A percentile compares a stretch with the other conserved stretches of the same genome.
Evolutionary conservation across 2,888 invertebrate genomes (phyloP).

Genomic region (Caenorhabditis japonica): DNA sequence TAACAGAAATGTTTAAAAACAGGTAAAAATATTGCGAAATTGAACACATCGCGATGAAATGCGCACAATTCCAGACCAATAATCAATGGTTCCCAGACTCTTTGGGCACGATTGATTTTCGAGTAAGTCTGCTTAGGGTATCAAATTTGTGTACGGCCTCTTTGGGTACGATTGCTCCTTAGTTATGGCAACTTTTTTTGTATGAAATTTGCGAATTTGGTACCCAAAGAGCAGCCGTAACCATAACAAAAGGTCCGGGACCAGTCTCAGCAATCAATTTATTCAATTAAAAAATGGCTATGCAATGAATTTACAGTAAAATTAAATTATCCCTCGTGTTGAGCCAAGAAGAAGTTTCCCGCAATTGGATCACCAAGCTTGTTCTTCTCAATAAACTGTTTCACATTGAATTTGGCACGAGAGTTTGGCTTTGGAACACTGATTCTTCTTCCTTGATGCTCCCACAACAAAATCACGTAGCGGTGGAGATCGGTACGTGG

Average conservation of each 20-base stretch:
- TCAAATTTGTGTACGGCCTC: no score
- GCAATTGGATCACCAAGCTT: conserved; percentile 76
- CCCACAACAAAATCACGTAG: conserved; percentile 76
- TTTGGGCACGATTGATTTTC: no score
- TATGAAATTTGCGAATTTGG: no score
- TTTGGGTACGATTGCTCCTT: no score
- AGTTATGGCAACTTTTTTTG: no score
- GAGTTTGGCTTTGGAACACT: conserved; percentile 71
- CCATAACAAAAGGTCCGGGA: background rate
- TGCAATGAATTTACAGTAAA: background rate
- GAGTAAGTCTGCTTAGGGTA: no score
- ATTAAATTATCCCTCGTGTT: conserved; percentile 66
- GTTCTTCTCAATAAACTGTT: conserved; percentile 77
- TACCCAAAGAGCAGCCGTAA: conserved; percentile 35
- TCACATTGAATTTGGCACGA: conserved; percentile 76
- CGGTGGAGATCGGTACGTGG: conserved; percentile 77
- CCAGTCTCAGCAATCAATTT: background rate
- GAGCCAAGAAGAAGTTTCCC: conserved; percentile 75
- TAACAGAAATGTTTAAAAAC: no score
- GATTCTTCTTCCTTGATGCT: conserved; percentile 72
- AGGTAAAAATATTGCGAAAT: no score
- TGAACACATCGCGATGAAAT: no score
- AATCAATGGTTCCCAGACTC: no score
- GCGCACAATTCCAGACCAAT: no score
- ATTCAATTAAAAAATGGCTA: conserved; percentile 12